phyloP scores from a whole-genome alignment of 1,140 invertebrate genomes.

The Trichomalopsis sarcophagae region DNA sequence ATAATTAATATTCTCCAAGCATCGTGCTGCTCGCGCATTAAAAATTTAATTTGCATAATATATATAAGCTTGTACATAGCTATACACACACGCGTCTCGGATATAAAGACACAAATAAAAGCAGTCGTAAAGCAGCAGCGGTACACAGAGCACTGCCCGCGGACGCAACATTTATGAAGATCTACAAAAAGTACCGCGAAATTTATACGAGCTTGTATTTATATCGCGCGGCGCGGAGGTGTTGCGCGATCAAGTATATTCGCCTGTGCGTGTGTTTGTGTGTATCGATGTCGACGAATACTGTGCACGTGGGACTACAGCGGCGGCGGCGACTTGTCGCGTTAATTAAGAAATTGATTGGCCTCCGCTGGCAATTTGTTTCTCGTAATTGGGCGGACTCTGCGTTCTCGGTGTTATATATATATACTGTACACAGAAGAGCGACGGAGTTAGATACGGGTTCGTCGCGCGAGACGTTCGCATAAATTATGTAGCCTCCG shows the following conservation, averaged over 20 bases:
- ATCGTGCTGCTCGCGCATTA: background rate
- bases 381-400: constrained; percentile 5
- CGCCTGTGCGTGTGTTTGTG: background rate
- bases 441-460: background rate
- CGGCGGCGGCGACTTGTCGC: background rate
- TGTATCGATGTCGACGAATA: background rate
- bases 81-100: background rate
- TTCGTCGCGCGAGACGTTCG: background rate
- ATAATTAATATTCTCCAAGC: background rate
- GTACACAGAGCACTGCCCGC: background rate
- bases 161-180: constrained; percentile 4
- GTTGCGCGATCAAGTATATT: background rate
- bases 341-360: constrained; percentile 50
- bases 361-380: constrained; percentile 31
- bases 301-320: background rate
- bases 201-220: background rate
- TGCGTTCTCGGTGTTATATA: background rate
- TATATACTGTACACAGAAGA: background rate
- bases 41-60: constrained; percentile 5
- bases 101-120: background rate
- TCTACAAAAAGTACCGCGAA: background rate
- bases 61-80: background rate
- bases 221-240: background rate
- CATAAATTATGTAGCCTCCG: background rate
- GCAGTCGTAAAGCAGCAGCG: background rate